Base-by-base conservation (phyloP, 2,888 invertebrate genomes). In the Eulithis prunata region DNA sequence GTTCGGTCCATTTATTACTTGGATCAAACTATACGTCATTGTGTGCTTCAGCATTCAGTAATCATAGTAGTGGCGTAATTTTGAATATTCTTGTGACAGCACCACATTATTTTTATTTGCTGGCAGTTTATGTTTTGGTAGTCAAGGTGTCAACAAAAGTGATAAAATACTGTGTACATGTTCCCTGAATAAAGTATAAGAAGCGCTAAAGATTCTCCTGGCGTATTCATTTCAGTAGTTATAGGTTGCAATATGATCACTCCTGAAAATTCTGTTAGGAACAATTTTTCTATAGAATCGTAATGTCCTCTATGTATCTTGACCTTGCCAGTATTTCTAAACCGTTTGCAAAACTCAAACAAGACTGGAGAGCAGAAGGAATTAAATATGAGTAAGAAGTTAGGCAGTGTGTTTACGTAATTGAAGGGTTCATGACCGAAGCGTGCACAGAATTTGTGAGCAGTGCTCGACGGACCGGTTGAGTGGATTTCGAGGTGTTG, bases 351-450 rank as follows among this genome's bases (percentile, higher is more conserved):
- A 47, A 68, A 68, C 68, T 57, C 57, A 64, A 68, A 68, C 64
- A 57, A 54, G 45, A 57, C 54, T 58, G 46, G 36, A 57, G 38
- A 21, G 45, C 61, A 55, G 51, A 61, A 54, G 49, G 68, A 68
- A 68, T 68, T 64, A 64, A 57, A 68, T 68, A 68, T 68, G 64
- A 68, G 68, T 64, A 55, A 61, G 68, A 63, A 68, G 64, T 64
- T 68, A 54, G 28, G 45, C 41, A 57, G 64, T 64, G 21, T 63
- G 54, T 61, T 58, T 61, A 52, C 55, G 61, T 58, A 64, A 64
- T 46, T 51, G 43, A 46, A 61, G 60, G 60, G 54, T 60, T 57
- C 47, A 52, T 53, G 41, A 47, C 38, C 41, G 36, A 54, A 46
- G n/a, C 67, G 67, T 64, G 67, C 36, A 54, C 28, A 38, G 67